These are phyloP conservation scores for Paramormyrops kingsleyae DNA, from an alignment of 2,113 vertebrate genomes.

Conservation along the genomic window DNA sequence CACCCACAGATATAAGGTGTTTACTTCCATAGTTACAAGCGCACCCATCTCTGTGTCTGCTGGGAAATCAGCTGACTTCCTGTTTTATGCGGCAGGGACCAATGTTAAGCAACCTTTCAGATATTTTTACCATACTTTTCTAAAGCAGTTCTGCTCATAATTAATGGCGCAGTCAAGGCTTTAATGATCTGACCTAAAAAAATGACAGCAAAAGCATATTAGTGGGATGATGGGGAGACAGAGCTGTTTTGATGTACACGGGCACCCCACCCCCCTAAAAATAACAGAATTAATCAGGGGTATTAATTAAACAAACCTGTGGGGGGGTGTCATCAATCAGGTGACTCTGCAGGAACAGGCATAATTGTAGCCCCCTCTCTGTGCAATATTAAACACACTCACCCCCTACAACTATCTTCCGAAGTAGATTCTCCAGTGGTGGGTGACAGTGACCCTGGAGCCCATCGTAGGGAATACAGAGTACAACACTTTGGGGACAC, in stretches of 20 bases:
- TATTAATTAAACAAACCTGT: slow-evolving; percentile 55
- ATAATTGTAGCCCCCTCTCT: neutral
- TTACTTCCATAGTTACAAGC: neutral
- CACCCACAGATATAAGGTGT: neutral
- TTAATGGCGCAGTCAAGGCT: neutral
- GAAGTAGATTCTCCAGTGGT: neutral
- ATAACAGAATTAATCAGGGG: slow-evolving; percentile 38
- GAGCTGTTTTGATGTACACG: slow-evolving; percentile 40
- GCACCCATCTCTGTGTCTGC: neutral
- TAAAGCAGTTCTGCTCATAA: slow-evolving; percentile 4
- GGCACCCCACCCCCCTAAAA: slow-evolving; percentile 5
- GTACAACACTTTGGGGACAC: neutral
- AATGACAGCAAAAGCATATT: neutral
- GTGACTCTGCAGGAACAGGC: slow-evolving; percentile 15
- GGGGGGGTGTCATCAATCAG: slow-evolving; percentile 45
- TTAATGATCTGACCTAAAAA: slow-evolving; percentile 26
- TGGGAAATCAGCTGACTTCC: neutral
- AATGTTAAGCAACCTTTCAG: neutral
- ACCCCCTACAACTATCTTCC: neutral
- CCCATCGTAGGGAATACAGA: neutral
- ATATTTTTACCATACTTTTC: slow-evolving; percentile 5
- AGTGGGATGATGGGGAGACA: slow-evolving; percentile 1
- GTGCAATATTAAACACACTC: neutral
- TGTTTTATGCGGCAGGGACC: neutral
- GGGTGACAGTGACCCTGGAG: neutral